These are phyloP conservation scores for Lordiphosa clarofinis DNA, from an alignment of 1,140 invertebrate species.

Conservation along the genomic window DNA sequence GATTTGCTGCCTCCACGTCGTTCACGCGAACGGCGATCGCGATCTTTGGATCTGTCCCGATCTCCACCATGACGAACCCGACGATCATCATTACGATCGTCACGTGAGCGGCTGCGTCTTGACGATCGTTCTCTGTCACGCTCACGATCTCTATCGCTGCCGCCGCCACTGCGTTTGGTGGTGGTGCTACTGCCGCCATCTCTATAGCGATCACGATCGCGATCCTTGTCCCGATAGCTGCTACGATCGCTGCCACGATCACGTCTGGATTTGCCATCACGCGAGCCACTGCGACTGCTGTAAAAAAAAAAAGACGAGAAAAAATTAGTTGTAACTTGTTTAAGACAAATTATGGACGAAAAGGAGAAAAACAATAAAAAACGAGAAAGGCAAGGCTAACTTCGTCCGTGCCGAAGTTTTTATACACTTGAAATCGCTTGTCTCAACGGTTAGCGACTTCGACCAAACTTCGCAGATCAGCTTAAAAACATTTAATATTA, in stretches of 20 bases:
- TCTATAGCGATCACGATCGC: slow-evolving; percentile 44
- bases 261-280: slow-evolving; percentile 48
- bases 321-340: too few relatives aligned
- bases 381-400: too few relatives aligned
- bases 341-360: too few relatives aligned
- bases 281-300: slow-evolving; percentile 65
- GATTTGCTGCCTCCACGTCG: slow-evolving; percentile 59
- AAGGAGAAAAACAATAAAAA: too few relatives aligned
- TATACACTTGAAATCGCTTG: too few relatives aligned
- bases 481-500: too few relatives aligned
- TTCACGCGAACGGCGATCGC: slow-evolving; percentile 81
- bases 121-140: slow-evolving; percentile 44
- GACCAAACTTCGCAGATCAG: too few relatives aligned
- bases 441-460: too few relatives aligned
- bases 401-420: too few relatives aligned
- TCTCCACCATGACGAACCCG: slow-evolving; percentile 33
- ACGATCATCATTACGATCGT: slow-evolving; percentile 42
- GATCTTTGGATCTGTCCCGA: slow-evolving; percentile 11
- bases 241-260: slow-evolving; percentile 46
- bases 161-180: slow-evolving; percentile 53
- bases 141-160: slow-evolving; percentile 71
- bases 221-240: slow-evolving; percentile 40
- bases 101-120: slow-evolving; percentile 54
- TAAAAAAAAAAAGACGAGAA: slow-evolving; percentile 13
- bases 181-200: slow-evolving; percentile 50